phyloP scores from a whole-genome alignment of 2,888 invertebrate species.

The Meteorus colon region DNA sequence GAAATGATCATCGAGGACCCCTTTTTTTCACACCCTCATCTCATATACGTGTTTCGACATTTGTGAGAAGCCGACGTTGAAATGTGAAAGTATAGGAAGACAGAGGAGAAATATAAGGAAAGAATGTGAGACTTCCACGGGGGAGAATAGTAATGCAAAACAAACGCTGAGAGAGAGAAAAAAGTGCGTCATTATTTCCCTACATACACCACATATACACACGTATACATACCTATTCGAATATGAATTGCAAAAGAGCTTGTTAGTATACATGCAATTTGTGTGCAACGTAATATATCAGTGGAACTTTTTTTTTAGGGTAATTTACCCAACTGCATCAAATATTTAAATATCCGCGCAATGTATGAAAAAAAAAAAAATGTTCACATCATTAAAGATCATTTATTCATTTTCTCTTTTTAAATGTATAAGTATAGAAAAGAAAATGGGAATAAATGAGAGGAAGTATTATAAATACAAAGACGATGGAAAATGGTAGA shows the following conservation, averaged over 20 bases:
- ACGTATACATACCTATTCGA: neutral
- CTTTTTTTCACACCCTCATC: slow-evolving; percentile 30
- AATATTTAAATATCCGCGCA: slow-evolving; percentile 50
- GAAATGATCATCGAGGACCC: slow-evolving; percentile 42
- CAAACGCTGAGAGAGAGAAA: slow-evolving; percentile 19
- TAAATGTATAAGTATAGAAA: no score
- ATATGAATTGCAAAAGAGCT: slow-evolving; percentile 24
- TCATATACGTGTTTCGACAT: slow-evolving; percentile 32
- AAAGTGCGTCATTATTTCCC: slow-evolving; percentile 31
- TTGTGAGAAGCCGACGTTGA: slow-evolving; percentile 36
- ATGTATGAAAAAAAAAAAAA: neutral
- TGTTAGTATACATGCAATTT: slow-evolving; percentile 15
- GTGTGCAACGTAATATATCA: slow-evolving; percentile 17
- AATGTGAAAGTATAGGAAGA: neutral
- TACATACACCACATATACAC: neutral
- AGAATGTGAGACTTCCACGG: slow-evolving; percentile 33
- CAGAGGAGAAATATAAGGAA: slow-evolving; percentile 14
- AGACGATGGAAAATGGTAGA: neutral
- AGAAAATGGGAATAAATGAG: neutral
- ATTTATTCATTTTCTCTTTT: neutral
- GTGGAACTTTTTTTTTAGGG: slow-evolving; percentile 47
- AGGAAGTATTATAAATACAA: neutral
- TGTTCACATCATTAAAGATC: neutral
- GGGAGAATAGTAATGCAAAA: slow-evolving; percentile 12
- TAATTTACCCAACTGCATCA: slow-evolving; percentile 66